Conservation (phyloP, 1,140 invertebrate species). For the Cydia strobilella region DNA sequence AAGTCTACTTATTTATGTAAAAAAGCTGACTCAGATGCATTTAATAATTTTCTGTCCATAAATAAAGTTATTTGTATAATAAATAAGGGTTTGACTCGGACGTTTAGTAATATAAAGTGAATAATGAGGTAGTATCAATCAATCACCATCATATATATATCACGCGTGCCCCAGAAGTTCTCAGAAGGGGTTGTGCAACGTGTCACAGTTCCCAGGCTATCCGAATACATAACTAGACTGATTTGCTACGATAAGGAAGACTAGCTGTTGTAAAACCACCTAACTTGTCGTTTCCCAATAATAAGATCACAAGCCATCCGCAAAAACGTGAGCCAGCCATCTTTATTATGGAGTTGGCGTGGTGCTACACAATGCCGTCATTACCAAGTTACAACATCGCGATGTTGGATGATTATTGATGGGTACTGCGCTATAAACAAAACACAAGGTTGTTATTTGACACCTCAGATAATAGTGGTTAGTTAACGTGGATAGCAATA, state of each 20-base stretch:
- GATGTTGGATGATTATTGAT: conserved; percentile 33
- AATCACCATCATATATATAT: conserved; percentile 4
- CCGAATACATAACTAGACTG: conserved; percentile 65
- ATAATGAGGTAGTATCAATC: conserved; percentile 5
- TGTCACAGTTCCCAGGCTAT: conserved; percentile 65
- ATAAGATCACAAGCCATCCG: conserved; percentile 56
- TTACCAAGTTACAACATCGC: conserved; percentile 58
- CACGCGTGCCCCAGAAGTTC: conserved; percentile 13
- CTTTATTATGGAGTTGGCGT: conserved; percentile 50
- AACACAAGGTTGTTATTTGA: conserved; percentile 28
- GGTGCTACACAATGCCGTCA: conserved; percentile 56
- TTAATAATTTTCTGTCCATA: too few relatives aligned
- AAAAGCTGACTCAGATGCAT: too few relatives aligned
- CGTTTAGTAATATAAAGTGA: not conserved
- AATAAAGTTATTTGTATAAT: not conserved
- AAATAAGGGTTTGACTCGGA: not conserved
- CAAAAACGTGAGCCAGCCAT: conserved; percentile 69
- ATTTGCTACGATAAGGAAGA: conserved; percentile 61
- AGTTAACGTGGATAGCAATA: not conserved
- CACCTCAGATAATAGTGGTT: conserved; percentile 23
- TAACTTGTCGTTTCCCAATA: conserved; percentile 61
- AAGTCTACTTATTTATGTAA: not conserved
- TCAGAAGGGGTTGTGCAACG: conserved; percentile 51
- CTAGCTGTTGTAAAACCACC: conserved; percentile 45
- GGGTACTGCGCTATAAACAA: conserved; percentile 29